A percentile compares a stretch with the other conserved stretches of the same genome.
These are phyloP conservation scores for Sinohyriopsis cumingii DNA, from an alignment of 2,888 invertebrate species.

Conservation along the genomic window DNA sequence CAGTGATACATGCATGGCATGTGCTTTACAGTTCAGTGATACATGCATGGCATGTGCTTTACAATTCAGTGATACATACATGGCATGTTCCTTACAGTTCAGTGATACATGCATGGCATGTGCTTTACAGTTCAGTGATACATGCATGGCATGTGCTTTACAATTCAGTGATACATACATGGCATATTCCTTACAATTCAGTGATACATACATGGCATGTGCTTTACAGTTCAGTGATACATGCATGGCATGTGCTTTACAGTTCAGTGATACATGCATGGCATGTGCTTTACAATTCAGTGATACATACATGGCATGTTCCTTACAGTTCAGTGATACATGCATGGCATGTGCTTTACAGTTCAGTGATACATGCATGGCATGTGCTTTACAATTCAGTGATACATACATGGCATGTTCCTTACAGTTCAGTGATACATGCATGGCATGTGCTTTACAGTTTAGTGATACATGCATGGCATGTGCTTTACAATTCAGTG, in stretches of 20 bases:
- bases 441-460: neutral
- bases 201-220: neutral
- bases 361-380: neutral
- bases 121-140: no score
- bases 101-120: neutral
- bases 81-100: neutral
- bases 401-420: neutral
- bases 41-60: neutral
- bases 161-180: neutral
- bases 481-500: neutral
- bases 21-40: no score
- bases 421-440: no score
- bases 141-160: neutral
- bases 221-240: no score
- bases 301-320: no score
- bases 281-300: no score
- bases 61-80: neutral
- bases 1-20: neutral
- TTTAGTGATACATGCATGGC: neutral
- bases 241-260: neutral
- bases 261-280: neutral
- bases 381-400: no score
- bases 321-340: no score
- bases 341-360: neutral
- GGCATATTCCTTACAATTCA: neutral